Conservation (phyloP, 2,113 vertebrate genomes). For the Copsychus sechellarum region DNA sequence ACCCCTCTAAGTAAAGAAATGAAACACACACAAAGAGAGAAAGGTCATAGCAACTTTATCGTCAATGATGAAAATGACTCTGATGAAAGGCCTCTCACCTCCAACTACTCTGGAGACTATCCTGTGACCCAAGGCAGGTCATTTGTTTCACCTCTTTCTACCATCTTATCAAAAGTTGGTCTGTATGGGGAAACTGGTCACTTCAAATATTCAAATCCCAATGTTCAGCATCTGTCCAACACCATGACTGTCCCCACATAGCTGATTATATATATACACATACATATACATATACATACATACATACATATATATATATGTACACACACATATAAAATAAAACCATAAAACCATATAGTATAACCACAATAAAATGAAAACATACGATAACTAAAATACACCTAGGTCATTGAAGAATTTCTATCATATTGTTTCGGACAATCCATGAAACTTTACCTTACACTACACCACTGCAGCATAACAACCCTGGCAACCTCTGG, state of each 20-base stretch:
- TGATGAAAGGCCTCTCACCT: background rate
- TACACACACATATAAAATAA: background rate
- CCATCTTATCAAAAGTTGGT: background rate
- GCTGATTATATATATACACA: too few relatives aligned
- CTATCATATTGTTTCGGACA: background rate
- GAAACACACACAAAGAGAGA: background rate
- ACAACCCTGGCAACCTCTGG: background rate
- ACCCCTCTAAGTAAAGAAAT: fast-evolving
- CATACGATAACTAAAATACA: background rate
- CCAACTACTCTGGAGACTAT: background rate
- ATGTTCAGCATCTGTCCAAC: background rate
- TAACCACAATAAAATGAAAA: background rate
- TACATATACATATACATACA: too few relatives aligned
- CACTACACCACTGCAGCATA: background rate
- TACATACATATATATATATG: background rate
- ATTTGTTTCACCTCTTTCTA: background rate
- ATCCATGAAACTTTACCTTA: background rate
- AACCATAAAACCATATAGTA: background rate
- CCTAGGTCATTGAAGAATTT: background rate
- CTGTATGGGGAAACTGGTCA: background rate
- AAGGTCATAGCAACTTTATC: background rate
- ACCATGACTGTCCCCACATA: background rate
- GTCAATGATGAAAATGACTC: background rate
- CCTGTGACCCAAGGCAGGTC: background rate
- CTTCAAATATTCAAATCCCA: background rate